Evolutionary conservation across 2,888 invertebrate species (phyloP).

Genomic region (Poecilobothrus nobilitatus): DNA sequence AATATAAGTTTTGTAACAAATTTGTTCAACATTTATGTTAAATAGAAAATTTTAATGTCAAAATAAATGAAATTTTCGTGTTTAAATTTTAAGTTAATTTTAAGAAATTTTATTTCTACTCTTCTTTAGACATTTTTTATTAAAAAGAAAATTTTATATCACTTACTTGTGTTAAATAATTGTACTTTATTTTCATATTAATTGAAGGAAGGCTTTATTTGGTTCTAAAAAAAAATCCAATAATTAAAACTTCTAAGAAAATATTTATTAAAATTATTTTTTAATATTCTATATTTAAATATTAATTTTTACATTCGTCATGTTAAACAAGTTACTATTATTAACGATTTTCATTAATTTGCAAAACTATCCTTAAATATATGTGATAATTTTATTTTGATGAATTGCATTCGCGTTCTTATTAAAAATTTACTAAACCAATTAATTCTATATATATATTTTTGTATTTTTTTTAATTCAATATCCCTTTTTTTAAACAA

Average conservation of each 20-base stretch:
- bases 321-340: background rate
- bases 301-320: background rate
- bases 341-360: background rate
- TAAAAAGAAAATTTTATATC: too few relatives aligned
- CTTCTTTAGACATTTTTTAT: too few relatives aligned
- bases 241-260: slow-evolving; percentile 1
- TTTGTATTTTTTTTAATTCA: background rate
- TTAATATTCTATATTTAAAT: background rate
- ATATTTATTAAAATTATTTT: slow-evolving; percentile 1
- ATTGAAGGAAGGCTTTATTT: too few relatives aligned
- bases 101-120: too few relatives aligned
- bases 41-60: too few relatives aligned
- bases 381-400: background rate
- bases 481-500: background rate
- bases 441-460: background rate
- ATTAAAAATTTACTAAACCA: background rate
- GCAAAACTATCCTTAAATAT: too few relatives aligned
- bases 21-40: too few relatives aligned
- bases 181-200: too few relatives aligned
- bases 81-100: too few relatives aligned
- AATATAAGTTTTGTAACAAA: too few relatives aligned
- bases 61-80: too few relatives aligned
- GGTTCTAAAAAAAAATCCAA: background rate
- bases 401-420: background rate
- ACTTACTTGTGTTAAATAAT: too few relatives aligned